These are phyloP conservation scores for Temnothorax nylanderi DNA, from an alignment of 1,140 invertebrate genomes.

Conservation along the genomic window DNA sequence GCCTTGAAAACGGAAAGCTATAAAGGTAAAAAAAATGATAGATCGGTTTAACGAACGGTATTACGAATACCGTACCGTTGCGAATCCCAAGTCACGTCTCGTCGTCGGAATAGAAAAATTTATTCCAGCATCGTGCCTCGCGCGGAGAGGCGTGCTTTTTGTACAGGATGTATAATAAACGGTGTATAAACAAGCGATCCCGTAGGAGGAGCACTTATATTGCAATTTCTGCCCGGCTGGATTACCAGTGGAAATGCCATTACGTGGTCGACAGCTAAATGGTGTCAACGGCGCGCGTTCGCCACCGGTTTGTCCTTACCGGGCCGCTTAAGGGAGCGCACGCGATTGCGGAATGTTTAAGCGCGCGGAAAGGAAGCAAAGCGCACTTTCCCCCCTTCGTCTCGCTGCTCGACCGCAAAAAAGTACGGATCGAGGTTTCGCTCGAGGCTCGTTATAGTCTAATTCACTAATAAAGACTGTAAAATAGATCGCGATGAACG, in stretches of 20 bases:
- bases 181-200: not conserved
- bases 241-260: constrained; percentile 4
- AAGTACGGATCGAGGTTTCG: not conserved
- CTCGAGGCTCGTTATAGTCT: not conserved
- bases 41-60: not conserved
- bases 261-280: constrained; percentile 18
- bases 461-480: not conserved
- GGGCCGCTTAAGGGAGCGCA: constrained; percentile 6
- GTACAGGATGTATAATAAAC: not conserved
- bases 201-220: not conserved
- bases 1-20: not conserved
- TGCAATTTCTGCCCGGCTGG: not conserved
- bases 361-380: not conserved
- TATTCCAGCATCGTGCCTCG: not conserved
- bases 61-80: not conserved
- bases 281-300: constrained; percentile 30
- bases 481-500: not conserved
- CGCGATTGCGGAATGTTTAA: not conserved
- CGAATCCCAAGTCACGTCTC: not conserved
- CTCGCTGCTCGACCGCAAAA: not conserved
- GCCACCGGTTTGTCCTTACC: constrained; percentile 13
- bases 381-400: no score
- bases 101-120: constrained; percentile 9
- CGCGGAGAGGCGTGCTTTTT: not conserved
- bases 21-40: not conserved